Evolutionary conservation across 2,797 vertebrate species (phyloP).

Genomic region (Macroramphosus scolopax): DNA sequence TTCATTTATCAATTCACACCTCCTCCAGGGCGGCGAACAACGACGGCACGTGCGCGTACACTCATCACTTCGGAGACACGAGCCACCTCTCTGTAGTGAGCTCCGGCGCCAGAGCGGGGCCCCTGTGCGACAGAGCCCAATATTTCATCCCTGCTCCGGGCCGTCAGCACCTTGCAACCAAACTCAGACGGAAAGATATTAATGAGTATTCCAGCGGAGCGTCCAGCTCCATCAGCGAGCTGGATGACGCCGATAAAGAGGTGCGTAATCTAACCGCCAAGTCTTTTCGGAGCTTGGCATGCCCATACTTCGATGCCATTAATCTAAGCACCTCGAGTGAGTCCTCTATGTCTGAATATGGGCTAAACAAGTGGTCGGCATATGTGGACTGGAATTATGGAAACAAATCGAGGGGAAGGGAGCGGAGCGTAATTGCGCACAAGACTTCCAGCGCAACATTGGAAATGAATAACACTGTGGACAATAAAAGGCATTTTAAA

Average conservation of each 20-base stretch:
- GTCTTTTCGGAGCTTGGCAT: conserved; percentile 94
- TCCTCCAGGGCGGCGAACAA: conserved; percentile 84
- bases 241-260: conserved; percentile 97
- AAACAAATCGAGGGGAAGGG: conserved; percentile 75
- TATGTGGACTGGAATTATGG: conserved; percentile 90
- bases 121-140: conserved; percentile 67
- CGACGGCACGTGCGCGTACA: conserved; percentile 74
- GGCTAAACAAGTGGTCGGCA: conserved; percentile 89
- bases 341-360: conserved; percentile 88
- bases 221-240: conserved; percentile 94
- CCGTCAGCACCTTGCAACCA: conserved; percentile 85
- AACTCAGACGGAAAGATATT: conserved; percentile 81
- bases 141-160: conserved; percentile 87
- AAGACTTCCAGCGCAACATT: conserved; percentile 69
- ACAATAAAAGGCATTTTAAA: conserved; percentile 42
- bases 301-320: conserved; percentile 92
- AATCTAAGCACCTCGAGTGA: conserved; percentile 90
- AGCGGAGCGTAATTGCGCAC: conserved; percentile 73
- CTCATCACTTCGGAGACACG: conserved; percentile 84
- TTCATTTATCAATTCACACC: conserved; percentile 88
- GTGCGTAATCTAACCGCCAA: conserved; percentile 93
- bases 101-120: conserved; percentile 77
- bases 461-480: conserved; percentile 65
- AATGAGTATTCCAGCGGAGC: conserved; percentile 93
- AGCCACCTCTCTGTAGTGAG: conserved; percentile 82